Base-by-base conservation (phyloP, 1,140 invertebrate species). In the Drosophila oshimai region DNA sequence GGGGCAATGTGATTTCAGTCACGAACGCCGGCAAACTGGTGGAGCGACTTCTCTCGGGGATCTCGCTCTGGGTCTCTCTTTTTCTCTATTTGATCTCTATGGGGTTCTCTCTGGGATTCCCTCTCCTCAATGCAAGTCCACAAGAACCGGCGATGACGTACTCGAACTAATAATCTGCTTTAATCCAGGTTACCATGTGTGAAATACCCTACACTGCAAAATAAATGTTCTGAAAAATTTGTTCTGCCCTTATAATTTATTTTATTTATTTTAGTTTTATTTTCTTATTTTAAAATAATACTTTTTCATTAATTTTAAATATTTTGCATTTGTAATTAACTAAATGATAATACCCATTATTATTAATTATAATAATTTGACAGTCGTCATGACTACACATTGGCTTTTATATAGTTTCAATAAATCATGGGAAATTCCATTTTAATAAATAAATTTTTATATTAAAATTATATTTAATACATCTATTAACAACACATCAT, bases 11-110 rank as follows among this genome's bases (percentile, higher is more conserved):
- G 79, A 50, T 46, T 53, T 2, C 15, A 39, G 79, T 84, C 79
- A 84, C 81, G 75, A 71, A 67, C 75, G 75, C 79, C 75, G 64
- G 24, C 60, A 34, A 42, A 12, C 31, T 12, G 24, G 29, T 78
- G 39, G 13, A 36, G 22, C 46, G 9, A 34, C 17, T 26, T 57
- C 33, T 24, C 55, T 46, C 61, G 31, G 53, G 22, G 15, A 33
- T n/a, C 39, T 7, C 41, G n/a, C 6, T 1, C n/a, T 12, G n/a
- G n/a, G 22, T n/a, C 39, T 61, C 18, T 13, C 17, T 29, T 20
- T 36, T 10, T 26, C 24, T 34, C 37, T 34, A 22, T 3, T 1
- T 4, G 17, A 10, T 55, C 13, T 24, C 22, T 24, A 7, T n/a
- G 7, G 18, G 17, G 34, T 42, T 42, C 46, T 53, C 22, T 13